Evolutionary conservation across 2,888 invertebrate species (phyloP), one percentile per base, ranked within the genome.

Genomic region (Xanthia icteritia): DNA sequence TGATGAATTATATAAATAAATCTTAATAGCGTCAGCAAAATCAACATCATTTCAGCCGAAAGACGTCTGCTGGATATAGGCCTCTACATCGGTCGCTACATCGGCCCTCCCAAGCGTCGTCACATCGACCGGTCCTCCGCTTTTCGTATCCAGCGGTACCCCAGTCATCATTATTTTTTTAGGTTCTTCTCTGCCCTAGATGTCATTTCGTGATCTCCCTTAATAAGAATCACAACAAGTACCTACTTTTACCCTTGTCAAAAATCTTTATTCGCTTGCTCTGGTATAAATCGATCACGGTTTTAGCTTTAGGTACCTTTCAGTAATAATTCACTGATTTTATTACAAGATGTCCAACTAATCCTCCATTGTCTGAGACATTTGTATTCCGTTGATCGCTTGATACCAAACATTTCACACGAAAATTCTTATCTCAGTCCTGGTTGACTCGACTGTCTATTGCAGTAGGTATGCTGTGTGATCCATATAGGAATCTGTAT

Each of bases 321-420:
- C 71, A 68, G 45, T 72, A 65, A 81, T 81, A 77, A 84, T 45
- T 83, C 61, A 51, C 61, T 15, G 48, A 5, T 81, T 83, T 83
- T 84, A 83, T 84, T 81, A 81, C 84, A 27, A 61, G n/a, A n/a
- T 58, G 77, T 66, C 71, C 31, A 63, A 51, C 17, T 31, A 66
- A 76, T 66, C 20, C 65, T 63, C 23, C 36, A 58, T 67, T 70
- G 58, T 60, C 15, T 67, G 48, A 27, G 20, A 73, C 64, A 83
- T 83, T 83, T 74, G 85, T 83, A 83, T 83, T 77, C 83, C 6
- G 45, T 39, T n/a, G 73, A 72, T 68, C n/a, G 39, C 72, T 69
- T 77, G 51, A 23, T 58, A 51, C 73, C 2, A 61, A 84, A 83
- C 17, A 71, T 77, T 81, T 81, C 83, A 69, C 83, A 84, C 73